Evolutionary conservation across 2,888 invertebrate genomes (phyloP).

Genomic region (Catocala fraxini): DNA sequence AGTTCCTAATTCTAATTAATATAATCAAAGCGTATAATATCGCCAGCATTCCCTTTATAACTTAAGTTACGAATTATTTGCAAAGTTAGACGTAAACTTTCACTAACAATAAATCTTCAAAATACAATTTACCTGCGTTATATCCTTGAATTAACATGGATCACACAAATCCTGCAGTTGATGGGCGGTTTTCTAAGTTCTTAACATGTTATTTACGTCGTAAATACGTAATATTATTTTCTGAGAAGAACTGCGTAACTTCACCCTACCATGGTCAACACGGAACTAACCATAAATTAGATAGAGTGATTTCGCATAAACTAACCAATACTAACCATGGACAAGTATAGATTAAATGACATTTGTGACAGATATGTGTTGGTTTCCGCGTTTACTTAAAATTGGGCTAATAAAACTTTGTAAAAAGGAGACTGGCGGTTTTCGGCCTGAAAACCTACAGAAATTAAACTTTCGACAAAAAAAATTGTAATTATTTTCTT

Average conservation of each 20-base stretch:
- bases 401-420: too few relatives aligned
- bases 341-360: too few relatives aligned
- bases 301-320: too few relatives aligned
- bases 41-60: constrained; percentile 34
- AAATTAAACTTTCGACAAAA: too few relatives aligned
- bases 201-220: constrained; percentile 67
- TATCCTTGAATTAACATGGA: constrained; percentile 54
- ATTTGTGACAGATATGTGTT: too few relatives aligned
- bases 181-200: constrained; percentile 52
- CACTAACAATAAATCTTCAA: constrained; percentile 59
- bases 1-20: constrained; percentile 14
- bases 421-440: too few relatives aligned
- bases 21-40: constrained; percentile 6
- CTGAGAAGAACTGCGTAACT: constrained; percentile 57
- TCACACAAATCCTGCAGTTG: constrained; percentile 64
- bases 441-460: too few relatives aligned
- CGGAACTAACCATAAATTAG: constrained; percentile 59
- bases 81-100: constrained; percentile 61
- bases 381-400: too few relatives aligned
- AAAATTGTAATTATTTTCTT: too few relatives aligned
- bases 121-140: constrained; percentile 65
- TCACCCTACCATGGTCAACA: constrained; percentile 63
- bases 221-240: constrained; percentile 63
- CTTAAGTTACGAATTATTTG: constrained; percentile 15
- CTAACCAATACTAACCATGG: too few relatives aligned